Percentiles rank a stretch among this genome's conserved stretches.
phyloP scores from a whole-genome alignment of 2,888 invertebrate genomes.

The Alviniconcha strummeri region DNA sequence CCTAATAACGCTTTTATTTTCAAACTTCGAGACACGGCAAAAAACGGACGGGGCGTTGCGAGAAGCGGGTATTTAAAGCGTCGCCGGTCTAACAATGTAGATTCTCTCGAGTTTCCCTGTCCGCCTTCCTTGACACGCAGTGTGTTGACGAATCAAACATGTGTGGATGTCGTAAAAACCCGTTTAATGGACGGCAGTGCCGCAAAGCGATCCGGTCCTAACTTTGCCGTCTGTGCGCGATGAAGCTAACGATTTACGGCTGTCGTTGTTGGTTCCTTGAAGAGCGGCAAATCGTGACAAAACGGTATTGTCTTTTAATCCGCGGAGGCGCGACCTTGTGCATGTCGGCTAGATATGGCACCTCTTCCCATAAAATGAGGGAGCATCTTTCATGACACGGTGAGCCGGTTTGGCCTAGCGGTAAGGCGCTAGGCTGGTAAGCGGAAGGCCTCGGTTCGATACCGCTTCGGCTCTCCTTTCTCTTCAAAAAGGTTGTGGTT shows the following conservation, averaged over 20 bases:
- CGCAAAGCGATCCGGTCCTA: constrained; percentile 25
- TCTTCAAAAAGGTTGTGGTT: too few species aligned
- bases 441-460: too few species aligned
- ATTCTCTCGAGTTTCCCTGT: constrained; percentile 12
- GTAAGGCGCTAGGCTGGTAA: too few species aligned
- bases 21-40: not conserved
- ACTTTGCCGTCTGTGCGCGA: constrained; percentile 27
- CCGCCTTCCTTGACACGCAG: constrained; percentile 9
- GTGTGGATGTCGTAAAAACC: constrained; percentile 14
- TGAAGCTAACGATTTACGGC: constrained; percentile 21
- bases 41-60: not conserved
- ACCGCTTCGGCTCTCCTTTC: too few species aligned
- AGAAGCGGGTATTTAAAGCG: not conserved
- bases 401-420: too few species aligned
- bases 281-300: not conserved
- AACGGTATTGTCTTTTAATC: constrained; percentile 2
- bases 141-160: constrained; percentile 30
- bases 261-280: not conserved
- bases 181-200: constrained; percentile 2
- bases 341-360: too few species aligned
- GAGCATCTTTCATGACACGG: too few species aligned
- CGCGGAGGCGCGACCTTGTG: not conserved
- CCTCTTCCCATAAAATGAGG: too few species aligned
- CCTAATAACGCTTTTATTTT: constrained; percentile 5
- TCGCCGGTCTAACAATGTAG: constrained; percentile 7